Conservation (phyloP, 2,888 invertebrate genomes). For the Oscheius sp. region DNA sequence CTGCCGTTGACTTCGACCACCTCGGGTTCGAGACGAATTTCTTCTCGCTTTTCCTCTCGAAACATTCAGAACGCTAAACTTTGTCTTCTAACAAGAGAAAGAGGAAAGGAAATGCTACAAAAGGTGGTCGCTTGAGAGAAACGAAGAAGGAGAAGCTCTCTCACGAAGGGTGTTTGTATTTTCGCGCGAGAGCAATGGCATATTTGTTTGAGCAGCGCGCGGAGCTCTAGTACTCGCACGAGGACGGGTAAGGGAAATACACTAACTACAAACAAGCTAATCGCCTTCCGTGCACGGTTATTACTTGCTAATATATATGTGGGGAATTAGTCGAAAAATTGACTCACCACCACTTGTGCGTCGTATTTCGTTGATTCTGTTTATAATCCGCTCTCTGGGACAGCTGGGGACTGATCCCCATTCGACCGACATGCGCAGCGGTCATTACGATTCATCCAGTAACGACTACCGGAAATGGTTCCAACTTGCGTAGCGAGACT, state of each 20-base stretch:
- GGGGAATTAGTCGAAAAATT: neutral
- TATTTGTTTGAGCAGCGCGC: slow-evolving; percentile 25
- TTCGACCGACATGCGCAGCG: neutral
- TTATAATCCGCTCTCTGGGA: neutral
- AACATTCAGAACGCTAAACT: slow-evolving; percentile 4
- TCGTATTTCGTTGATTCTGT: neutral
- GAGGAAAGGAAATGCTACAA: too few relatives aligned
- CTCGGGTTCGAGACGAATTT: slow-evolving; percentile 8
- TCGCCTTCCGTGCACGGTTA: neutral
- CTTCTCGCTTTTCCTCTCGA: slow-evolving; percentile 14
- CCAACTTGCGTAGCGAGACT: too few relatives aligned
- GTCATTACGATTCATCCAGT: slow-evolving; percentile 3
- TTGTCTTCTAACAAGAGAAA: too few relatives aligned
- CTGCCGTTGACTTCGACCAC: slow-evolving; percentile 40
- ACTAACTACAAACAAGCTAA: neutral
- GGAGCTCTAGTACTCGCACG: slow-evolving; percentile 22
- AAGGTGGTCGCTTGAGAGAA: neutral
- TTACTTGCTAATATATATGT: too few relatives aligned
- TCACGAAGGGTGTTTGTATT: slow-evolving; percentile 21
- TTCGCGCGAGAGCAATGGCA: slow-evolving; percentile 26
- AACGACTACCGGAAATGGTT: too few relatives aligned
- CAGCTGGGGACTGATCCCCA: slow-evolving; percentile 14
- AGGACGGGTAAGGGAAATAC: neutral
- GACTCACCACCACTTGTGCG: slow-evolving; percentile 13
- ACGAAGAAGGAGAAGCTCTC: neutral